Evolutionary conservation across 2,888 invertebrate species (phyloP), one percentile per base, ranked within the genome.

Genomic region (Himalopsyche kuldschensis): DNA sequence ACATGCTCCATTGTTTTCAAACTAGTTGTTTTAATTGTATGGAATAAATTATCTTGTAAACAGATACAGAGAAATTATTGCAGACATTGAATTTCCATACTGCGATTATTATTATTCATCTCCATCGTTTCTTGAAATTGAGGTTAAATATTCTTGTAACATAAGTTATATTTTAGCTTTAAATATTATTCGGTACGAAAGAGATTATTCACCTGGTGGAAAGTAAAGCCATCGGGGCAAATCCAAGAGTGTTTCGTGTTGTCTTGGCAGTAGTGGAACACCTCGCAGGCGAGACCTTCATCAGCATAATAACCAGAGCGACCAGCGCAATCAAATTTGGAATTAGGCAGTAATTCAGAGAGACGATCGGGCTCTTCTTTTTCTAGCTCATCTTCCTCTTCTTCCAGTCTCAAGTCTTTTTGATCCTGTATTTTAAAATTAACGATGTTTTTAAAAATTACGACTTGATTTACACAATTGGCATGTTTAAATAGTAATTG

Each of bases 231-330:
- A 88, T 97, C 96, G 0, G 97, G 97, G 88, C 97, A 98, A 88
- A 97, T 95, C 97, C 97, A 98, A 2, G 97, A 97, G 90, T 97
- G 97, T 88, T 95, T 95, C 55, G 96, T 96, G 87, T 95, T 96
- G 87, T 97, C 97, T 89, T 97, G 97, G 89, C 97, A 97, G 90
- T 97, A 97, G 89, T 97, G 97, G 94, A 97, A 98, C 55, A 97
- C 97, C 90, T 97, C 97, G 88, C 97, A 98, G 88, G 94, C 94
- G 31, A 98, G 93, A 75, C 95, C 96, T 88, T 97, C 96, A 88
- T 97, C 97, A 32, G 97, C 97, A 89, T 97, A 97, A 90, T 97
- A 98, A 10, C 97, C 97, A 15, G 96, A 96, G 88, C 95, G 96
- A 87, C 93, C 94, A 55, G 92, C 92, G 89, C 97, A 97, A 88